Percentiles rank a stretch among this genome's conserved stretches.
Evolutionary conservation across 2,113 vertebrate species (phyloP).

Genomic region (Muscicapa adusta): DNA sequence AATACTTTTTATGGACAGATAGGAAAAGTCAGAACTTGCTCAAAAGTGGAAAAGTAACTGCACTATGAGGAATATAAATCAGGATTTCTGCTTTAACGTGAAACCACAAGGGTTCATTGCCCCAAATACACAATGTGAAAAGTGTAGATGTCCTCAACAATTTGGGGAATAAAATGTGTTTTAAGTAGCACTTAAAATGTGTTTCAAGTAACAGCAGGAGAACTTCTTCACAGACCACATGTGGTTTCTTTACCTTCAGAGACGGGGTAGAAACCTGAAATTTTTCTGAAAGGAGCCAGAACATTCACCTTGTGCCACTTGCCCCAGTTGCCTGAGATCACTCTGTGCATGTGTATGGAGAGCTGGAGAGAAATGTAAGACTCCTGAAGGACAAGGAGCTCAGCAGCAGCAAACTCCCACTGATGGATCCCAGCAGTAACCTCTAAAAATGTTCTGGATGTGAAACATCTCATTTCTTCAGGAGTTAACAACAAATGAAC

Average conservation of each 20-base stretch:
- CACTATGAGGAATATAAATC: background rate
- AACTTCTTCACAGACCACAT: accelerated
- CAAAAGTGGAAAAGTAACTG: background rate
- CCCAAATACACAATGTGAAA: background rate
- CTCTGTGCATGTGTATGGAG: background rate
- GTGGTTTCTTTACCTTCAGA: background rate
- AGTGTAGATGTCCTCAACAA: background rate
- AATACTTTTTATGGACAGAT: constrained; percentile 15
- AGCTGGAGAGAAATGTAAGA: background rate
- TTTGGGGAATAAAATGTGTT: background rate
- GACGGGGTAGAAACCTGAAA: background rate
- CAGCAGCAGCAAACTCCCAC: background rate
- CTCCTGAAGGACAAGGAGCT: background rate
- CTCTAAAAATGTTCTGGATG: background rate
- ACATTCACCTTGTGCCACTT: background rate
- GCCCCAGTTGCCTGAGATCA: background rate
- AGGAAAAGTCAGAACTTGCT: background rate
- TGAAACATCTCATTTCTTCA: background rate
- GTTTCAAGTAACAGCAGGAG: background rate
- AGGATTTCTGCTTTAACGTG: background rate
- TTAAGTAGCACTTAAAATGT: background rate
- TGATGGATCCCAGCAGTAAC: background rate
- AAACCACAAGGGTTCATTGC: background rate
- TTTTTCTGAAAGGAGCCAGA: background rate
- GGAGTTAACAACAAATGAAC: background rate